Conservation (phyloP, 2,888 invertebrate genomes). For the Rhabditophanes sp. region DNA sequence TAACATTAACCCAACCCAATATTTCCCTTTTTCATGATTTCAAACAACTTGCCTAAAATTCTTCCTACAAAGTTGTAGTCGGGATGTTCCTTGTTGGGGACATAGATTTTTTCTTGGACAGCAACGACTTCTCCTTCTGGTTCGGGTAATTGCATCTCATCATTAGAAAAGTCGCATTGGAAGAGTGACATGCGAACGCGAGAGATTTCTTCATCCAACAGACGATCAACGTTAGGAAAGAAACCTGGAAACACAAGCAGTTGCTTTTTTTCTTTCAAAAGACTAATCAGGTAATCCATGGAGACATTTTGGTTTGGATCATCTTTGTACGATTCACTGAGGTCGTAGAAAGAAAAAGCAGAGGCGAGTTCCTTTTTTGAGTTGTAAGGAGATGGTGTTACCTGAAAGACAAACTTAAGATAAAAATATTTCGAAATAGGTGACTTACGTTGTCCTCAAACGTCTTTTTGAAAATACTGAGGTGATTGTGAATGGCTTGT, state of each 20-base stretch:
- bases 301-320: too few relatives aligned
- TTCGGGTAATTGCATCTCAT: constrained; percentile 45
- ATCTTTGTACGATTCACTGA: too few relatives aligned
- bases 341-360: too few relatives aligned
- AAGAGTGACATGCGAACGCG: constrained; percentile 89
- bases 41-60: constrained; percentile 90
- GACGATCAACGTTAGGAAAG: constrained; percentile 22
- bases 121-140: constrained; percentile 55
- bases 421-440: too few relatives aligned
- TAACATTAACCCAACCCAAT: too few relatives aligned
- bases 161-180: constrained; percentile 92
- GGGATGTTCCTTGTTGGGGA: constrained; percentile 97
- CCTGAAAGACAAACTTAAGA: too few relatives aligned
- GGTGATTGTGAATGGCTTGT: too few relatives aligned
- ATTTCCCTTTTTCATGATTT: too few relatives aligned
- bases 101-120: constrained; percentile 95
- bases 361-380: too few relatives aligned
- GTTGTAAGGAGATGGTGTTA: too few relatives aligned
- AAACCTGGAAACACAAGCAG: constrained; percentile 20
- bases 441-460: too few relatives aligned
- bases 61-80: constrained; percentile 99
- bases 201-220: constrained; percentile 70
- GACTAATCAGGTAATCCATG: constrained; percentile 22
- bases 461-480: too few relatives aligned
- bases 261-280: constrained; percentile 27